Evolutionary conservation across 2,113 vertebrate species (phyloP), one percentile per base, ranked within the genome.

Genomic region (Calypte anna): DNA sequence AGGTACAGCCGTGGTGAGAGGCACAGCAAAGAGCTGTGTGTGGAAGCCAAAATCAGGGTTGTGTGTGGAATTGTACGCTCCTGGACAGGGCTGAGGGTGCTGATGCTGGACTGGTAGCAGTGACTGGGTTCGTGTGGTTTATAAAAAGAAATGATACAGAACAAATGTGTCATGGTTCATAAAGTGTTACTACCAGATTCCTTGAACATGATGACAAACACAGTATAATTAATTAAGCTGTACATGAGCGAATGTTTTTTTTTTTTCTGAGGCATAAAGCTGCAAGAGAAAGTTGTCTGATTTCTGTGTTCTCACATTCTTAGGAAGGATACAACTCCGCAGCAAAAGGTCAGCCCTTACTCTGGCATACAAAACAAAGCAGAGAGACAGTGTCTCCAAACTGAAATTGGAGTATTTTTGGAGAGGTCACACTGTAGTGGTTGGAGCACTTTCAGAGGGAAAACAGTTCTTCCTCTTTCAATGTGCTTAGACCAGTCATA

Each of bases 11-110:
- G 2, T 23, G 69, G 30, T 0, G 0, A 43, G 36, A 7, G 43
- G 36, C 54, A 14, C 62, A 55, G 33, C 50, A 18, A 10, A 84
- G 61, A 66, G 75, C 63, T 58, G 2, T 7, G 5, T 7, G 4
- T 67, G 66, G 31, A 72, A 72, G 44, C 83, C 61, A 36, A 18
- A 72, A 30, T 54, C 33, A 28, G 36, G 59, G 46, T 40, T 8
- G 44, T 28, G 40, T 25, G 46, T 31, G 54, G 50, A n/a, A n/a
- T 46, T 3, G 18, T 24, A 2, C 3, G 1, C 8, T 50, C 0
- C 24, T 53, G 33, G 46, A 10, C 53, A 27, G 77, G 19, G 36
- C 76, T 61, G n/a, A 46, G 61, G 58, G 14, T 73, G 62, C 68
- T 33, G 38, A 24, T 82, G 63, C 43, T 46, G 15, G 44, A 38